Conservation (phyloP, 2,888 invertebrate genomes). For the Timema cristinae region DNA sequence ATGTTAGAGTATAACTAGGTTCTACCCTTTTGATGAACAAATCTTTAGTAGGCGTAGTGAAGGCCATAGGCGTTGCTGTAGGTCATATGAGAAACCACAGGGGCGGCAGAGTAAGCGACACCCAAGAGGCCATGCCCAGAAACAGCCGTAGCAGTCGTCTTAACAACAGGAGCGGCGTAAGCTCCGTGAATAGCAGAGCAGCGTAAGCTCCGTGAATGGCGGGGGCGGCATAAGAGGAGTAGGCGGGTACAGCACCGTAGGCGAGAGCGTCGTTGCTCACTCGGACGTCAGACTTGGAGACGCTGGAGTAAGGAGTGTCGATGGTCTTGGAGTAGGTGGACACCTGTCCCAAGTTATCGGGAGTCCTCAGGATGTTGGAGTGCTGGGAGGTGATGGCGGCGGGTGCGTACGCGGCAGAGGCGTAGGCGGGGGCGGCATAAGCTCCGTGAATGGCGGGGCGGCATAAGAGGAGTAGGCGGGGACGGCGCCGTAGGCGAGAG, state of each 20-base stretch:
- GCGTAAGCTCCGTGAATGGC: slow-evolving; percentile 24
- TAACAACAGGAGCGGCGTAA: slow-evolving; percentile 33
- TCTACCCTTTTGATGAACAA: too few species aligned
- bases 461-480: too few species aligned
- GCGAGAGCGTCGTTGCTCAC: slow-evolving; percentile 42
- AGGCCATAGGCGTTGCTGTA: slow-evolving; percentile 55
- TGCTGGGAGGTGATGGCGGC: slow-evolving; percentile 32
- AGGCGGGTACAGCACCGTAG: slow-evolving; percentile 23
- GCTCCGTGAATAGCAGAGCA: slow-evolving; percentile 18
- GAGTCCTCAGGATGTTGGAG: slow-evolving; percentile 48
- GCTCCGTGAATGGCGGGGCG: slow-evolving; percentile 24
- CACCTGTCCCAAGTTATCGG: slow-evolving; percentile 61
- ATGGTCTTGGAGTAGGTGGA: slow-evolving; percentile 66
- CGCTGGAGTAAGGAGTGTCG: slow-evolving; percentile 68
- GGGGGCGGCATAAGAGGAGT: too few species aligned
- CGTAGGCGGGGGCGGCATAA: slow-evolving; percentile 13
- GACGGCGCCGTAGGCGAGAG: too few species aligned
- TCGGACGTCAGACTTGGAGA: slow-evolving; percentile 64
- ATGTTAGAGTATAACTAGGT: too few species aligned
- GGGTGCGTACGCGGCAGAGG: slow-evolving; percentile 32
- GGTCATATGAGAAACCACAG: slow-evolving; percentile 58
- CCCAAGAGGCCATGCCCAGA: slow-evolving; percentile 46
- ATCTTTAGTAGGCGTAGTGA: slow-evolving; percentile 52
- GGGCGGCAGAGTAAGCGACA: slow-evolving; percentile 59
- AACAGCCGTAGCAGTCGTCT: slow-evolving; percentile 27